Conservation (phyloP, 2,797 vertebrate species). For the Fratercula arctica region DNA sequence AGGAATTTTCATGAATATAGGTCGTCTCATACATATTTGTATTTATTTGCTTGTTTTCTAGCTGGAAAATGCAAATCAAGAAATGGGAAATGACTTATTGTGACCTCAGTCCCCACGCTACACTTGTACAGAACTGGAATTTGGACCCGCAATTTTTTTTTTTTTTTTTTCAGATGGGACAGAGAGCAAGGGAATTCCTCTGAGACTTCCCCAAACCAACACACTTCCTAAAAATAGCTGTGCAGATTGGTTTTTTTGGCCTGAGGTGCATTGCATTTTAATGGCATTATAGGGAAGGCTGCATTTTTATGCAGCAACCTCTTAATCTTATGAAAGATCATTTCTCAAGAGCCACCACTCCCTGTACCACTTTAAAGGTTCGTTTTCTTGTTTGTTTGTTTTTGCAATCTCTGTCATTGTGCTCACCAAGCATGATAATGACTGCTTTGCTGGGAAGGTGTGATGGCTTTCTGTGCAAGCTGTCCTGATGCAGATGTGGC, state of each 20-base stretch:
- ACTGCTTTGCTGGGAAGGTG: background rate
- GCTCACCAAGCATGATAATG: background rate
- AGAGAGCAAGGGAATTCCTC: conserved; percentile 5
- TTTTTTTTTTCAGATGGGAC: background rate
- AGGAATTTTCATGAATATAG: background rate
- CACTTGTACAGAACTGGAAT: background rate
- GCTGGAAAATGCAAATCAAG: background rate
- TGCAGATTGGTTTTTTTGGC: background rate
- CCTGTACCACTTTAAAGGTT: background rate
- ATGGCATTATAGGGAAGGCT: background rate
- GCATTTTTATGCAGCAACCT: background rate
- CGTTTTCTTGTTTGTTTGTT: background rate
- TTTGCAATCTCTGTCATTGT: background rate
- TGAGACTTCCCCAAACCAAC: background rate
- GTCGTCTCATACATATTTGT: background rate
- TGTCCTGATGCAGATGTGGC: background rate
- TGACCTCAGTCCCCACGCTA: background rate
- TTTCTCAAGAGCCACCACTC: conserved; percentile 9
- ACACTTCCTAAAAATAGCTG: background rate
- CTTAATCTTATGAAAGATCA: background rate
- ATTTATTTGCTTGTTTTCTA: background rate
- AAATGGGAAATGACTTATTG: background rate
- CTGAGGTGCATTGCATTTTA: background rate
- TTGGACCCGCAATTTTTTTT: background rate
- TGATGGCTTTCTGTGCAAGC: background rate